phyloP scores from a whole-genome alignment of 2,888 invertebrate species.

The Morinoia aosen region DNA sequence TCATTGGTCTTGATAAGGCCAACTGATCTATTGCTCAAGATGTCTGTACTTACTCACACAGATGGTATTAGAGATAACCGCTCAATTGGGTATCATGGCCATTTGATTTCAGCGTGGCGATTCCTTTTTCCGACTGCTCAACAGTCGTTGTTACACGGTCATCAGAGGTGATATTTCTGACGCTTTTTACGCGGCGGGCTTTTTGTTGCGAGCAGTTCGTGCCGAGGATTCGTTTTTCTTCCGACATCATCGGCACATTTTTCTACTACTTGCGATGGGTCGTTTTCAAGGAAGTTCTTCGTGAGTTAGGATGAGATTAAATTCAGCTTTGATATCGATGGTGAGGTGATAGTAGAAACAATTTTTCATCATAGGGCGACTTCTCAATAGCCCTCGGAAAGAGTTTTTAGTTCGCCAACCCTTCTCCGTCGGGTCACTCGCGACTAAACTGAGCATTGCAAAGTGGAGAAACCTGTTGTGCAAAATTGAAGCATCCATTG shows the following conservation, averaged over 20 bases:
- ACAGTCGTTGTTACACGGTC: constrained; percentile 33
- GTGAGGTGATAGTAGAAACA: not conserved
- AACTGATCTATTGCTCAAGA: constrained; percentile 51
- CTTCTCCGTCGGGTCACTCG: not conserved
- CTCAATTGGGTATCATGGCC: constrained; percentile 52
- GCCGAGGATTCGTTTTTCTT: not conserved
- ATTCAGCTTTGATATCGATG: constrained; percentile 39
- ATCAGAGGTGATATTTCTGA: constrained; percentile 48
- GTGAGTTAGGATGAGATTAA: constrained; percentile 42
- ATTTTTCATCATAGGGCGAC: not conserved
- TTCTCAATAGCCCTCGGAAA: not conserved
- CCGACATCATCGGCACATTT: constrained; percentile 39
- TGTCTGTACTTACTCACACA: constrained; percentile 52
- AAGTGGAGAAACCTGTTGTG: not conserved
- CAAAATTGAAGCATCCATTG: constrained; percentile 2
- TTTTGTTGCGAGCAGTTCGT: constrained; percentile 15
- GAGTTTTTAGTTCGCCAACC: not conserved
- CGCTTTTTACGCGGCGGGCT: constrained; percentile 26
- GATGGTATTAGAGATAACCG: constrained; percentile 52
- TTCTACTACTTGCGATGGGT: not conserved
- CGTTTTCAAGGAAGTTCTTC: constrained; percentile 35
- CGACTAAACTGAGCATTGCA: not conserved
- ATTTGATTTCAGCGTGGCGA: constrained; percentile 41
- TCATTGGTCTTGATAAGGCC: constrained; percentile 51
- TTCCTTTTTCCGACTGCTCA: constrained; percentile 50